These are phyloP conservation scores for Holothuria leucospilota DNA, from an alignment of 53 echinoderm and acorn worm genomes.

Conservation along the genomic window DNA sequence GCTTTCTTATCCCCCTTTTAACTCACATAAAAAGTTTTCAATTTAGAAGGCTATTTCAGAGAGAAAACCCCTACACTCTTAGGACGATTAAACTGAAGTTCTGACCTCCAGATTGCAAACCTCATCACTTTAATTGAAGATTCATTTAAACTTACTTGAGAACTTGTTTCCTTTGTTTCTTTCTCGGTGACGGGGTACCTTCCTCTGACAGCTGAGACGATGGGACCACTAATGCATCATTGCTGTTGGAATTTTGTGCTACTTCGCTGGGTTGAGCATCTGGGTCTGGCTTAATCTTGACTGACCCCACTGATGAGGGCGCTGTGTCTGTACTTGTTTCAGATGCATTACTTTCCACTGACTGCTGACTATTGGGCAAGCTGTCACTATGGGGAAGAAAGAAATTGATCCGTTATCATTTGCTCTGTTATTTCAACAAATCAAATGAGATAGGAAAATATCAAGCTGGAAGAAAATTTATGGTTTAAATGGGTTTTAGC, in stretches of 20 bases:
- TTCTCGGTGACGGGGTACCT: slow-evolving; percentile 88
- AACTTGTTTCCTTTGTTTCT: slow-evolving; percentile 94
- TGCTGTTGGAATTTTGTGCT: slow-evolving; percentile 46
- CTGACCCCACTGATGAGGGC: slow-evolving; percentile 61
- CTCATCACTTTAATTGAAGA: too few species aligned
- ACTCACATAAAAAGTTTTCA: too few species aligned
- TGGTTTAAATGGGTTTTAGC: too few species aligned
- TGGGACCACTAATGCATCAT: slow-evolving; percentile 57
- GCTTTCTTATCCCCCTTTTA: too few species aligned
- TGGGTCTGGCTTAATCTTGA: slow-evolving; percentile 87
- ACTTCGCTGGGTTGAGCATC: slow-evolving; percentile 60
- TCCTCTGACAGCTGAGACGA: slow-evolving; percentile 56
- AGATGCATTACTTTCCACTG: slow-evolving; percentile 82
- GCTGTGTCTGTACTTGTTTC: slow-evolving; percentile 83
- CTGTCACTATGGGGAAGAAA: slow-evolving; percentile 73
- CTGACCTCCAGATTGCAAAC: too few species aligned
- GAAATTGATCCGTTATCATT: too few species aligned
- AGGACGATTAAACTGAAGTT: too few species aligned
- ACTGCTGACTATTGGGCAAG: slow-evolving; percentile 87
- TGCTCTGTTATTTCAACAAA: too few species aligned
- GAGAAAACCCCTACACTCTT: too few species aligned
- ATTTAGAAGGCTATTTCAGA: too few species aligned
- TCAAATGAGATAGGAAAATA: too few species aligned
- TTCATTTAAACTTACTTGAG: slow-evolving; percentile 72
- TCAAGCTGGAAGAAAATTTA: too few species aligned